Conservation (phyloP, 2,888 invertebrate genomes). For the Lissonota sp. region DNA sequence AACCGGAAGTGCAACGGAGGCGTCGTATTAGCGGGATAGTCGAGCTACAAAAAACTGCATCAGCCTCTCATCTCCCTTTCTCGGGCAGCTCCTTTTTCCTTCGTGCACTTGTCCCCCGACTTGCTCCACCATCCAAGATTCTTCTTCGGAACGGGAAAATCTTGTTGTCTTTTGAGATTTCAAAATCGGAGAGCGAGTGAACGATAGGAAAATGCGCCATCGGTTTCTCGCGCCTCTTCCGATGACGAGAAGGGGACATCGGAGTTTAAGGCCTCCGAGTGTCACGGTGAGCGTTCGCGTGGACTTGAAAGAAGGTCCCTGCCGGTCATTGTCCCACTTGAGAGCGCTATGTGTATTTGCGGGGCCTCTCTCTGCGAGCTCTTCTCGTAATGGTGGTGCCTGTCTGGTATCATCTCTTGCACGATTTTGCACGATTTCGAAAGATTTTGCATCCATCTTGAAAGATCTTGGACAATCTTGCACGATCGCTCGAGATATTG, state of each 20-base stretch:
- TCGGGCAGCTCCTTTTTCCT: conserved; percentile 17
- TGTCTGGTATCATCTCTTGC: conserved; percentile 38
- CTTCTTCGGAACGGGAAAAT: too few species aligned
- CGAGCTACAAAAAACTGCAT: conserved; percentile 64
- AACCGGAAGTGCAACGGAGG: conserved; percentile 78
- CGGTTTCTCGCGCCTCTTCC: too few species aligned
- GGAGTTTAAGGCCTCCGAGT: conserved; percentile 27
- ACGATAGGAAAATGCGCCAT: neutral
- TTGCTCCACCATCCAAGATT: neutral
- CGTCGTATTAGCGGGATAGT: conserved; percentile 76
- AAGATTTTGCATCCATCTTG: too few species aligned
- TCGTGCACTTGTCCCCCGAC: too few species aligned
- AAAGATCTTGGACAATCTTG: too few species aligned
- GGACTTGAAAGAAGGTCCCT: conserved; percentile 83
- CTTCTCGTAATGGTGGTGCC: too few species aligned
- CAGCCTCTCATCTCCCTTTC: conserved; percentile 67
- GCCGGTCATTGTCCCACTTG: conserved; percentile 83
- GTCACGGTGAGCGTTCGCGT: conserved; percentile 64
- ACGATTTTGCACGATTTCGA: too few species aligned
- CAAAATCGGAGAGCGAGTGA: neutral
- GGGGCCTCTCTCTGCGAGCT: conserved; percentile 70
- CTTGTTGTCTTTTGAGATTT: too few species aligned
- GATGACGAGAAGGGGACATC: neutral
- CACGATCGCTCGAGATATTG: too few species aligned
- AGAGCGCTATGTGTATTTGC: conserved; percentile 60